Base-by-base conservation (phyloP, 2,888 invertebrate genomes). In the Melanostoma mellinum region DNA sequence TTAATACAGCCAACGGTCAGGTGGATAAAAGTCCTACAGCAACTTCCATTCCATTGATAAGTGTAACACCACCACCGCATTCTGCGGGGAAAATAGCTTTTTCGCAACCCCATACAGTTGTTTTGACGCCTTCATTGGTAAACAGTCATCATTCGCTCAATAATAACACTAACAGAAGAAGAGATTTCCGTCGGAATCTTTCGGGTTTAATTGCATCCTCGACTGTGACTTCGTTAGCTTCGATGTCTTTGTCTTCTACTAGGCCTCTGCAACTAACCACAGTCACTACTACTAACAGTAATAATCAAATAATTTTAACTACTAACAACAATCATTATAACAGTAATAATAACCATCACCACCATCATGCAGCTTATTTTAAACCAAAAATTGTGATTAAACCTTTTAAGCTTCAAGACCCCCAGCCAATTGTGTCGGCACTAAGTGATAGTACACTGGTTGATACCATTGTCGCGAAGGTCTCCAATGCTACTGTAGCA, bases 391-490 rank as follows among this genome's bases (percentile, higher is more conserved):
- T 91, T 87, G 88, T 91, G 88, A 91, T 91, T 87, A 91, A 91
- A 89, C 91, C 91, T 81, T 91, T 91, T 88, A 91, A 91, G 90
- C 89, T 91, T 88, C 89, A 90, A 87, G 91, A 91, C 88, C 89
- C 90, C 88, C 89, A 88, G 92, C 89, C 90, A 60, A 87, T 90
- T 82, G 90, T 90, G 55, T 88, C 90, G 44, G 89, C 90, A 0
- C 86, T 90, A 33, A 89, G 89, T 40, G 91, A 90, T 82, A 90
- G 90, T 86, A 88, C 89, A 8, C 87, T 90, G 61, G 90, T 90
- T 77, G 90, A 91, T 80, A 89, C 90, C 63, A 90, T 90, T 75
- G 91, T 90, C 36, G 90, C 91, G 38, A 90, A 90, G 85, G 90
- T 90, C 10, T 91, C 91, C 8, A 90, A 90, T 56, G 90, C 90